Evolutionary conservation across 1,140 invertebrate genomes (phyloP).

Genomic region (Olivierus martensii): DNA sequence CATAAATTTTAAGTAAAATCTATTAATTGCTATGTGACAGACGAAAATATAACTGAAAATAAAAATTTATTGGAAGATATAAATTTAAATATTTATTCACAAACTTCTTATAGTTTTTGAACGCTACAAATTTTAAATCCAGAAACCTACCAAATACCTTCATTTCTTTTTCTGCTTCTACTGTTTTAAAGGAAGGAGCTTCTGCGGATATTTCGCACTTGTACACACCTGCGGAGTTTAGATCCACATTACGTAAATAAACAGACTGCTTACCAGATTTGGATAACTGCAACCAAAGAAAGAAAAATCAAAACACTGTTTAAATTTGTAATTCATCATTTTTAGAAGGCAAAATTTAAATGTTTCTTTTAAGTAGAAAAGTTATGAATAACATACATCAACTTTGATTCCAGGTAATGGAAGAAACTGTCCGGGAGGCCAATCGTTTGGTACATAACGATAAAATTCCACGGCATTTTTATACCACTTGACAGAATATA

Average conservation of each 20-base stretch:
- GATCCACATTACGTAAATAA: constrained; percentile 20
- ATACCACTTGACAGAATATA: constrained; percentile 24
- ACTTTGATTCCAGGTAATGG: constrained; percentile 20
- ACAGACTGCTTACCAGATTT: constrained; percentile 23
- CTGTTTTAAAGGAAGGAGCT: constrained; percentile 67
- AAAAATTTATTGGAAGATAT: no score
- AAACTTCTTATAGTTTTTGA: not conserved
- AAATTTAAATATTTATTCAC: not conserved
- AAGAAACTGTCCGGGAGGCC: constrained; percentile 21
- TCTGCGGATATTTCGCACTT: constrained; percentile 45
- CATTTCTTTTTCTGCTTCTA: constrained; percentile 50
- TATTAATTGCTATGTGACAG: no score
- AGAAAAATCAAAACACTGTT: no score
- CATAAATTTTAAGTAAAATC: no score
- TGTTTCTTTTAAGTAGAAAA: no score
- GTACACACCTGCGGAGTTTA: constrained; percentile 23
- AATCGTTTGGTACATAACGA: constrained; percentile 19
- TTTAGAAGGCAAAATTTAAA: no score
- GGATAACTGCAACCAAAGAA: constrained; percentile 15
- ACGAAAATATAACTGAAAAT: no score
- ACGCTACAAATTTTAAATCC: no score
- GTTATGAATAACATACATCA: constrained; percentile 16
- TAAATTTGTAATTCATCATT: no score
- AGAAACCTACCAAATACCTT: constrained; percentile 51
- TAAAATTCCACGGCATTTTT: constrained; percentile 22